Percentiles rank a stretch among this genome's conserved stretches.
Evolutionary conservation across 2,888 invertebrate species (phyloP).

Genomic region (Dorcus hopei): DNA sequence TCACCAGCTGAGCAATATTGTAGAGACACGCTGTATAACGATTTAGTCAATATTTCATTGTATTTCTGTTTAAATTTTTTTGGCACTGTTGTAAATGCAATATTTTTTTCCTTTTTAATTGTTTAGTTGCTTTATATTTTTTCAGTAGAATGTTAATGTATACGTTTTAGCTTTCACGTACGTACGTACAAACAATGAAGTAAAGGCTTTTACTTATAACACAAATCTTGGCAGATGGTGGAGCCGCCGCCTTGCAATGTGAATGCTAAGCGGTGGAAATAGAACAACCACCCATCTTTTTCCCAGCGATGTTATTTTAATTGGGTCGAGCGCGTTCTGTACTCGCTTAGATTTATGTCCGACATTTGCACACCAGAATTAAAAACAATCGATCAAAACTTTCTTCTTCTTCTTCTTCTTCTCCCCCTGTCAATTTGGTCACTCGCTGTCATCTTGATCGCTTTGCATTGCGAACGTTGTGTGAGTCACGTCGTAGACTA

Average conservation of each 20-base stretch:
- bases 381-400: not conserved
- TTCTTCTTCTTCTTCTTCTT: not conserved
- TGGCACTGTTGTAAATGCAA: too few species aligned
- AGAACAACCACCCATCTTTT: constrained; percentile 16
- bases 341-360: not conserved
- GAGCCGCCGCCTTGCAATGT: constrained; percentile 16
- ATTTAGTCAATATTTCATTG: too few species aligned
- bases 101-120: too few species aligned
- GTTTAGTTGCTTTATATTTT: too few species aligned
- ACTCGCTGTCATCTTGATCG: not conserved
- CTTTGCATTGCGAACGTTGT: not conserved
- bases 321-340: constrained; percentile 10
- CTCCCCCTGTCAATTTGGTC: not conserved
- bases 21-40: too few species aligned
- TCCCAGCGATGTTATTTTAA: constrained; percentile 19
- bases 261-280: constrained; percentile 24
- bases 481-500: too few species aligned
- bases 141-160: too few species aligned
- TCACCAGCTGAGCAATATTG: too few species aligned
- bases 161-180: too few species aligned
- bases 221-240: constrained; percentile 22
- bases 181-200: too few species aligned
- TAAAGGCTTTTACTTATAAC: too few species aligned
- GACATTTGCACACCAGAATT: not conserved
- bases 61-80: too few species aligned